Percentiles rank a stretch among this genome's conserved stretches.
phyloP scores from a whole-genome alignment of 53 echinoderm and acorn worm genomes.

The Crossaster papposus region DNA sequence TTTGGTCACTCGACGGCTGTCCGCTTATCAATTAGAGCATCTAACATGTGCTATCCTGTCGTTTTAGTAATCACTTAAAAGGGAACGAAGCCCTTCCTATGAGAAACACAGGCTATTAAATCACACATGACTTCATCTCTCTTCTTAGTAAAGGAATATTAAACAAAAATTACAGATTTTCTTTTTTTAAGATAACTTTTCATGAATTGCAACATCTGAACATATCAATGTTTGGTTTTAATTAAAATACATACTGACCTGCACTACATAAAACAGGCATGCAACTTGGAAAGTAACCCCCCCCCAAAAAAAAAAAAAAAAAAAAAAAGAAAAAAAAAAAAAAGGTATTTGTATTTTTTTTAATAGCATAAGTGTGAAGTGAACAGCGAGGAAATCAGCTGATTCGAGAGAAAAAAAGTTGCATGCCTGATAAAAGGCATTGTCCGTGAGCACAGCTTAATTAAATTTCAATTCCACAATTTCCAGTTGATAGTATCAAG shows the following conservation, averaged over 20 bases:
- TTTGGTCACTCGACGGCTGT: background rate
- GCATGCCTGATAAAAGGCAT: background rate
- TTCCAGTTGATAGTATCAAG: background rate
- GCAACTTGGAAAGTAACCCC: too few species aligned
- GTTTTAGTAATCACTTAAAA: constrained; percentile 5
- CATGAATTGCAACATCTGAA: too few species aligned
- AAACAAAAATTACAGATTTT: background rate
- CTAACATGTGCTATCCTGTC: background rate
- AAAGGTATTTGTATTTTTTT: too few species aligned
- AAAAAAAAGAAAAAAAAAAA: too few species aligned
- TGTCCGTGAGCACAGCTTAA: background rate
- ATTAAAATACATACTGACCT: too few species aligned
- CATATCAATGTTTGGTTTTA: too few species aligned
- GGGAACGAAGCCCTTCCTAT: background rate
- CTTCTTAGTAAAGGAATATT: background rate
- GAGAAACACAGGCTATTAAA: background rate
- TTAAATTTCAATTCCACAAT: constrained; percentile 53
- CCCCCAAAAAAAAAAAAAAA: too few species aligned
- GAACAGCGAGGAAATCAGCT: too few species aligned
- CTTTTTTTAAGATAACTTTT: background rate
- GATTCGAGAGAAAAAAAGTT: too few species aligned
- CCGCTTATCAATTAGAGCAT: constrained; percentile 43
- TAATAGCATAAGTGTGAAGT: too few species aligned
- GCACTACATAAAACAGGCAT: too few species aligned
- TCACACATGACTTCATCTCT: background rate